Evolutionary conservation across 2,113 vertebrate species (phyloP), one percentile per base, ranked within the genome.

Genomic region (Boleophthalmus pectinirostris): DNA sequence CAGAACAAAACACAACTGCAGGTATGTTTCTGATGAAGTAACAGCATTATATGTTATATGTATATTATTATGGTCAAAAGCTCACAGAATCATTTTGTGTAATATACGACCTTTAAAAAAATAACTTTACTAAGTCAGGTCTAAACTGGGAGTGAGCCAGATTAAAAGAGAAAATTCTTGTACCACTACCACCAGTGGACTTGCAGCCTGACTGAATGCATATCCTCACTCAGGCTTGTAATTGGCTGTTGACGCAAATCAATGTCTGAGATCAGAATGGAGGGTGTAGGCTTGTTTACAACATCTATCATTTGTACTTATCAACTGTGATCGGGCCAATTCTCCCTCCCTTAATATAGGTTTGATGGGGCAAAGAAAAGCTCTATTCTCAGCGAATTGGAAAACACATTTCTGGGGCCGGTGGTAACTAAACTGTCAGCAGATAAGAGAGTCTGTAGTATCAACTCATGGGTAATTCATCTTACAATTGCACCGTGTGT

Each of bases 391-490:
- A 25, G 85, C 86, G 88, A 91, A 92, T 87, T 91, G 91, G 90
- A 92, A 93, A 94, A 91, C 86, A 91, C 91, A 90, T 93, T 93
- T 93, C 86, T 90, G 82, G 87, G 71, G 86, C 88, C 89, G 66
- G 87, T 86, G 88, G 88, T 92, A 92, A 93, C 91, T 91, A 92
- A 91, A 92, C 89, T 94, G 93, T 93, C 91, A 91, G 82, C 88
- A 92, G 91, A 93, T 93, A 94, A 93, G 88, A 88, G 89, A 88
- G 87, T 87, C 87, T 86, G 86, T 79, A 84, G 89, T 85, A 91
- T 93, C 92, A 81, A 83, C 92, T 94, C 84, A 82, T 92, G 91
- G 90, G 92, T 93, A 92, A 95, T 95, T 93, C 88, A 92, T 90
- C 84, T 94, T 92, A 88, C 90, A 87, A 93, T 92, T 89, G 75